Evolutionary conservation across 1,140 invertebrate genomes (phyloP).

Genomic region (Drosophila chauvacae): DNA sequence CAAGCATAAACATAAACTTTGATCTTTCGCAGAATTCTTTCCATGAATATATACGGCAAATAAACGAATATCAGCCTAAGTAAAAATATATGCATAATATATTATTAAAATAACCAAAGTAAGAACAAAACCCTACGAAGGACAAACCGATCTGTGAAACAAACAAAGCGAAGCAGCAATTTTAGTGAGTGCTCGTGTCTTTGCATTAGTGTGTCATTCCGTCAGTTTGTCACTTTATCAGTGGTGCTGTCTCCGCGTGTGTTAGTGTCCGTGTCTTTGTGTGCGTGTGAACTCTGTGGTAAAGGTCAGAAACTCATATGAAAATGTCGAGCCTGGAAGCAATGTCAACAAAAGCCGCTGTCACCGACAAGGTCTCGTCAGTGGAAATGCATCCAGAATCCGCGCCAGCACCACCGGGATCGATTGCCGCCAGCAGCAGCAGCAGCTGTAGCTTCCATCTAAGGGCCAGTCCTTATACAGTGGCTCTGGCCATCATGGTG

Average conservation of each 20-base stretch:
- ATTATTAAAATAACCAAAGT: slow-evolving; percentile 22
- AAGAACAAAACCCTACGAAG: slow-evolving; percentile 37
- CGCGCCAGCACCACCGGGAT: slow-evolving; percentile 16
- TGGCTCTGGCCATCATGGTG: slow-evolving; percentile 40
- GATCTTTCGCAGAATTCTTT: slow-evolving; percentile 9
- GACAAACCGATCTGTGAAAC: slow-evolving; percentile 4
- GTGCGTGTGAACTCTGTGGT: slow-evolving; percentile 36
- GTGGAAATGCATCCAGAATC: slow-evolving; percentile 27
- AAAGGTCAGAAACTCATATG: slow-evolving; percentile 67
- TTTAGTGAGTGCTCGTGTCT: slow-evolving; percentile 43
- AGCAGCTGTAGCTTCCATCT: slow-evolving; percentile 13
- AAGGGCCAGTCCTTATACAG: slow-evolving; percentile 39
- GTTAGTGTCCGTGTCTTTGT: slow-evolving; percentile 6
- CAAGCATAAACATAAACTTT: not conserved
- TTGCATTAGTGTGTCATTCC: slow-evolving; percentile 21
- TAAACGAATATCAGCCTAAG: not conserved
- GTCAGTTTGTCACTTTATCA: slow-evolving; percentile 23
- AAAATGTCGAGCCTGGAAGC: slow-evolving; percentile 70
- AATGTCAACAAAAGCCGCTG: slow-evolving; percentile 57
- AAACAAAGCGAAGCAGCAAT: slow-evolving; percentile 52
- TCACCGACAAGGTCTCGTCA: slow-evolving; percentile 32
- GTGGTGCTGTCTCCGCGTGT: slow-evolving; percentile 6
- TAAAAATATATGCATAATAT: not conserved
- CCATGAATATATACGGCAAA: not conserved
- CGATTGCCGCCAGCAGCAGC: slow-evolving; percentile 28